A percentile compares a stretch with the other conserved stretches of the same genome.
phyloP scores from a whole-genome alignment of 37 sponge, comb jelly and placozoan species.

The Petrosia ficiformis region DNA sequence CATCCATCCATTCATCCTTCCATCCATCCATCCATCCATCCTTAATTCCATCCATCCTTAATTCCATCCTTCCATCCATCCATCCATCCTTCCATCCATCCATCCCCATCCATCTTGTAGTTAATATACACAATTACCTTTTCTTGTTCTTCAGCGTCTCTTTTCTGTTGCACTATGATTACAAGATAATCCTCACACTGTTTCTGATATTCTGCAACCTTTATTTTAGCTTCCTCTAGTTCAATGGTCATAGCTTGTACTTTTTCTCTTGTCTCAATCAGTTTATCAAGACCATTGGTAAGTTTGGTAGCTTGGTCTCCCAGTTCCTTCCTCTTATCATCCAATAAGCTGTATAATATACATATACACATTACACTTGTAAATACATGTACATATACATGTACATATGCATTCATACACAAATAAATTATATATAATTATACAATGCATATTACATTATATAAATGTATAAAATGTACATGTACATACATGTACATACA shows the following conservation, averaged over 20 bases:
- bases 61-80: no score
- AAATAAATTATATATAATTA: neutral
- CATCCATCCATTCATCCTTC: no score
- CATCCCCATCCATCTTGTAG: neutral
- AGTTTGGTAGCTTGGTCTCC: conserved; percentile 90
- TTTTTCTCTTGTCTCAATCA: conserved; percentile 93
- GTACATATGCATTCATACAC: neutral
- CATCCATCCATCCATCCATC: no score
- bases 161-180: conserved; percentile 96
- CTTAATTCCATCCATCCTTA: no score
- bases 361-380: neutral
- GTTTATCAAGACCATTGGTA: conserved; percentile 88
- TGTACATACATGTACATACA: neutral
- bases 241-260: conserved; percentile 96
- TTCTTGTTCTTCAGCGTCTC: conserved; percentile 96
- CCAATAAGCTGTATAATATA: conserved; percentile 62
- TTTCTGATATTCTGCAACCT: conserved; percentile 96
- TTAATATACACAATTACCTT: conserved; percentile 31
- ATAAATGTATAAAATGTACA: neutral
- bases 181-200: conserved; percentile 98
- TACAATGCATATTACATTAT: neutral
- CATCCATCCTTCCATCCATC: no score
- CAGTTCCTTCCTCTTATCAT: conserved; percentile 92
- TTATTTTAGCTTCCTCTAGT: conserved; percentile 85
- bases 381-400: neutral